Percentiles rank a stretch among this genome's conserved stretches.
Conservation (phyloP, 2,113 vertebrate genomes). For the Ivindomyrus marchei region DNA sequence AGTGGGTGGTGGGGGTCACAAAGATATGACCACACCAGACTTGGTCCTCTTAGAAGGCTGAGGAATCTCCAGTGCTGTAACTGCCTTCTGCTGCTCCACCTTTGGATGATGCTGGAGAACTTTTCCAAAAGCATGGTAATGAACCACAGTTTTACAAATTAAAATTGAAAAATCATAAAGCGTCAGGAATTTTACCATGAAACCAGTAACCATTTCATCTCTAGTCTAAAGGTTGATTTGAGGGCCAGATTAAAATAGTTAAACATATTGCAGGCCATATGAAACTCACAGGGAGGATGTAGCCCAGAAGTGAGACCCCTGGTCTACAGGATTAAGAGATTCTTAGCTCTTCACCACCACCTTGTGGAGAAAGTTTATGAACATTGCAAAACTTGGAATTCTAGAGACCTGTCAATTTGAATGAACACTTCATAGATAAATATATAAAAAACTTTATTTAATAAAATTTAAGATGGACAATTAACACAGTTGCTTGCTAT, state of each 20-base stretch:
- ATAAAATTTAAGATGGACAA: neutral
- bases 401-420: neutral
- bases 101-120: neutral
- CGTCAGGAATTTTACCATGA: neutral
- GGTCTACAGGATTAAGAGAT: neutral
- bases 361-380: neutral
- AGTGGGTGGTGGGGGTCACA: neutral
- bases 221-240: neutral
- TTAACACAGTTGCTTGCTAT: neutral
- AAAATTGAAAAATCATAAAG: neutral
- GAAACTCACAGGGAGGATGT: neutral
- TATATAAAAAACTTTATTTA: neutral
- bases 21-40: too few species aligned
- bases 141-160: neutral
- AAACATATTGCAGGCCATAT: neutral
- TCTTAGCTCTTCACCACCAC: neutral
- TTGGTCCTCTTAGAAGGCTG: too few species aligned
- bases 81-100: neutral
- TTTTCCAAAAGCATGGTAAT: neutral
- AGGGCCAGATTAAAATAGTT: neutral
- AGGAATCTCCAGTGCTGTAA: neutral
- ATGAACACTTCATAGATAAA: neutral
- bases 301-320: neutral
- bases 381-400: neutral
- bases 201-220: neutral